These are phyloP conservation scores for Anolis carolinensis DNA, from an alignment of 2,113 vertebrate genomes.

Conservation along the genomic window DNA sequence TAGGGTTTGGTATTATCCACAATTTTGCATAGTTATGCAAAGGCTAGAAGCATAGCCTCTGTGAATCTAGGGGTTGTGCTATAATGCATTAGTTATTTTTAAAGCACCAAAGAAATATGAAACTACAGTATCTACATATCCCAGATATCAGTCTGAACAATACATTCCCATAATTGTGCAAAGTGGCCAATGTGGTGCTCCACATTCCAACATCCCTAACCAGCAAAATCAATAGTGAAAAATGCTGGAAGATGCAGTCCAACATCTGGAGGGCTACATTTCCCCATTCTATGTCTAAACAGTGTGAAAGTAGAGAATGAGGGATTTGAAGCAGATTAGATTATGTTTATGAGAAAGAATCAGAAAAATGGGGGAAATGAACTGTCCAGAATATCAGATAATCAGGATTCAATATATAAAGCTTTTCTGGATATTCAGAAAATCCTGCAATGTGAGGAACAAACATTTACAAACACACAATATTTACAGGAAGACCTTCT, in stretches of 20 bases:
- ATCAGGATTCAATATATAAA: background rate
- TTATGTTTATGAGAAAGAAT: background rate
- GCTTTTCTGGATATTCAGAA: background rate
- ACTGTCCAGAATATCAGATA: background rate
- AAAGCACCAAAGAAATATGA: background rate
- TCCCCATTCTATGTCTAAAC: background rate
- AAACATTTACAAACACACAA: fast-evolving
- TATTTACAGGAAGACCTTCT: fast-evolving
- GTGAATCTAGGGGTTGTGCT: no score
- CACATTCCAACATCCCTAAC: background rate
- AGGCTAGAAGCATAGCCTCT: no score
- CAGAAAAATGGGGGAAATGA: background rate
- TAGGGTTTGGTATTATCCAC: no score
- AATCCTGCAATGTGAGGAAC: background rate
- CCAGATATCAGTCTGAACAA: background rate
- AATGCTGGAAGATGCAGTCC: background rate
- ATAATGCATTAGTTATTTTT: no score
- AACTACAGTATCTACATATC: background rate
- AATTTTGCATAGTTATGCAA: no score
- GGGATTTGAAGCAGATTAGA: background rate
- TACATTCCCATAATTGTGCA: background rate
- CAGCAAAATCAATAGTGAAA: background rate
- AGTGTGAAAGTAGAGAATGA: no score
- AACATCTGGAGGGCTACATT: background rate
- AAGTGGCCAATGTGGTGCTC: background rate